phyloP scores from a whole-genome alignment of 2,113 vertebrate genomes.

The Agapornis roseicollis region DNA sequence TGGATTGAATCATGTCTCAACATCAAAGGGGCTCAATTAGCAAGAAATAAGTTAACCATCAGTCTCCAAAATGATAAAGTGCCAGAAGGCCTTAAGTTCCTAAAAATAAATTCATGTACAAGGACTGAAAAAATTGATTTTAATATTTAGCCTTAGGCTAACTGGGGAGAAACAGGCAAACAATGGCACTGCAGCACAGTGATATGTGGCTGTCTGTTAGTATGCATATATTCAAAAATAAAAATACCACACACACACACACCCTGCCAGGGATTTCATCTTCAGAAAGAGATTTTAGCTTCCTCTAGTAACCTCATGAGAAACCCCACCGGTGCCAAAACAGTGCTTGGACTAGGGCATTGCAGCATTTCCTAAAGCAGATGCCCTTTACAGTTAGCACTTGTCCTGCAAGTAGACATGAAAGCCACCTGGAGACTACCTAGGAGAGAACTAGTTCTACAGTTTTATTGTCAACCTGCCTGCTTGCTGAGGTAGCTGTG shows the following conservation, averaged over 20 bases:
- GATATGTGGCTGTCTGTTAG: neutral
- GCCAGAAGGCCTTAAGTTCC: neutral
- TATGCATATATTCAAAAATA: neutral
- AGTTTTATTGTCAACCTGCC: neutral
- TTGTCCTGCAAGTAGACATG: neutral
- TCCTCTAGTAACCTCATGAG: neutral
- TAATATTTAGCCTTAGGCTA: neutral
- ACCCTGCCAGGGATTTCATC: neutral
- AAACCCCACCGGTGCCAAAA: neutral
- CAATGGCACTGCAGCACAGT: neutral
- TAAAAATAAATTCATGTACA: conserved; percentile 22
- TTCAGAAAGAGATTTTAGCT: neutral
- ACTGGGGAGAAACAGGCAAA: neutral
- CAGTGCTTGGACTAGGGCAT: no score
- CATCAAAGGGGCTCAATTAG: conserved; percentile 27
- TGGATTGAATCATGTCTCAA: neutral
- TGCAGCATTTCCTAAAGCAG: neutral
- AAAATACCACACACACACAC: neutral
- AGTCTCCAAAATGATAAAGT: neutral
- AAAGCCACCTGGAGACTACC: neutral
- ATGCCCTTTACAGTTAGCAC: neutral
- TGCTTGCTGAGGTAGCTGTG: neutral
- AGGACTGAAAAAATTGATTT: neutral
- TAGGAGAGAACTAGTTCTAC: neutral
- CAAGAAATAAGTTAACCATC: neutral